phyloP scores from a whole-genome alignment of 2,797 vertebrate genomes.

The Tadarida brasiliensis region DNA sequence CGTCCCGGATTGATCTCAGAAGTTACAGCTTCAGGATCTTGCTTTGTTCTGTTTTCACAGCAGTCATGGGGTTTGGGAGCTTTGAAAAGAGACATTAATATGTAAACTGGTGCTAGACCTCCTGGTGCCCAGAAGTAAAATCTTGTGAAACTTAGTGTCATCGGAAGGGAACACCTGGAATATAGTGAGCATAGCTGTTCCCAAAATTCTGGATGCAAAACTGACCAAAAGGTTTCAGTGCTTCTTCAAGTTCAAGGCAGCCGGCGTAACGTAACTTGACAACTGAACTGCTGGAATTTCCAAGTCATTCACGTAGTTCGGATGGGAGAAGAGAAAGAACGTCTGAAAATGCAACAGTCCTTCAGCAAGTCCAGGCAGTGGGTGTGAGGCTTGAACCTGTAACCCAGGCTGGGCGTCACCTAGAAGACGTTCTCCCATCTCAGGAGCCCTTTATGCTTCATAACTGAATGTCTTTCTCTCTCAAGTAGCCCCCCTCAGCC shows the following conservation, averaged over 20 bases:
- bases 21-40: slow-evolving; percentile 72
- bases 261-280: not conserved
- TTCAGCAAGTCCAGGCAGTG: not conserved
- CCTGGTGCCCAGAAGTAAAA: slow-evolving; percentile 16
- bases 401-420: not conserved
- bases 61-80: not conserved
- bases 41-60: slow-evolving; percentile 36
- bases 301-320: not conserved
- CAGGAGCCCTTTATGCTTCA: not conserved
- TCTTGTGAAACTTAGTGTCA: not conserved
- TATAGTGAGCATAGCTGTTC: not conserved
- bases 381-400: not conserved
- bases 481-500: not conserved
- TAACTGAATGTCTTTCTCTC: not conserved
- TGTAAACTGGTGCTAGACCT: not conserved
- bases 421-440: not conserved
- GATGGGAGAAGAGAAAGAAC: not conserved
- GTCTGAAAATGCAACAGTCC: not conserved
- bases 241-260: slow-evolving; percentile 27
- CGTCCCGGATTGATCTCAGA: slow-evolving; percentile 74
- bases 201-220: slow-evolving; percentile 46
- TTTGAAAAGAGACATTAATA: not conserved
- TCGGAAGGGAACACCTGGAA: not conserved
- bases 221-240: not conserved
- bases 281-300: not conserved